Conservation (phyloP, 2,113 vertebrate genomes). For the Catharus fuscescens region DNA sequence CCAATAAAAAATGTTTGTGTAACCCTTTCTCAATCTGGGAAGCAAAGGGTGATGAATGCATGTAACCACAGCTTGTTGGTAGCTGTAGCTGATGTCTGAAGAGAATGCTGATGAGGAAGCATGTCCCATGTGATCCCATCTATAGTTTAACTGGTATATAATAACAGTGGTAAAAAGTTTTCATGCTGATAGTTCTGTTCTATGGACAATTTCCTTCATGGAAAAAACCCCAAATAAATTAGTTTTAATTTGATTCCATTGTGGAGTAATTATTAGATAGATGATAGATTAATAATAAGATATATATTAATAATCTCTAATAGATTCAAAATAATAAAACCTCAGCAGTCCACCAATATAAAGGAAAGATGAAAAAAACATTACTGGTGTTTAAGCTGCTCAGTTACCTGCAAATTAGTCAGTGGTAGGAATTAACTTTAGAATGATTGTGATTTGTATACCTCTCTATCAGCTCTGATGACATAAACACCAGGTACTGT, state of each 20-base stretch:
- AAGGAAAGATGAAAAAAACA: background rate
- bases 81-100: background rate
- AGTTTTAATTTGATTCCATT: background rate
- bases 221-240: background rate
- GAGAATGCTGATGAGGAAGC: background rate
- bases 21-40: background rate
- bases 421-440: background rate
- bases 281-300: background rate
- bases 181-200: background rate
- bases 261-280: background rate
- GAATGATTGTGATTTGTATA: background rate
- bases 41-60: background rate
- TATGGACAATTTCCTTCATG: background rate
- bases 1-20: background rate
- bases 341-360: background rate
- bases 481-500: background rate
- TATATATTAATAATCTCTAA: background rate
- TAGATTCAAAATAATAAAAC: background rate
- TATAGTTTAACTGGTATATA: background rate
- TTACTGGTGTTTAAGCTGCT: background rate
- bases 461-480: background rate
- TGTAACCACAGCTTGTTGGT: background rate
- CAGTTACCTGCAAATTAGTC: background rate
- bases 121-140: background rate
- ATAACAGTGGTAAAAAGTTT: background rate